Base-by-base conservation (phyloP, 2,888 invertebrate genomes). In the Byasa hedistus region DNA sequence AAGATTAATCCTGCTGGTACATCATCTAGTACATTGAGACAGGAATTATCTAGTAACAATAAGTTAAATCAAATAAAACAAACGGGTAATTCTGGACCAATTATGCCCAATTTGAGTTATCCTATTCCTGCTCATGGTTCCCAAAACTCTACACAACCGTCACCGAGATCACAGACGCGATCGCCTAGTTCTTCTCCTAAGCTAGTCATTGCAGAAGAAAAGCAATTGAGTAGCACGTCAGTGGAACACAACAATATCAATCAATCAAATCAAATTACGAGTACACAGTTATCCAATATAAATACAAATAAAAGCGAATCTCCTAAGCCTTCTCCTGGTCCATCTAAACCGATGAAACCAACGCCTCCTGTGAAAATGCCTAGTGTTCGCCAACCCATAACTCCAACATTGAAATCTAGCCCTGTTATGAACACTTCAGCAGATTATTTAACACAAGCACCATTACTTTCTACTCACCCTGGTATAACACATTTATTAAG, bases 111-210 rank as follows among this genome's bases (percentile, higher is more conserved):
- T 60, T 75, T 84, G 69, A 79, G 73, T 70, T 89, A 84, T 77
- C 84, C 83, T 73, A 75, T 81, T 67, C 66, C 76, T 58, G 71
- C 84, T 27, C 86, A 83, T 71, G 79, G 75, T 67, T 77, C 87
- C 19, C 75, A 84, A 32, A 82, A 71, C 68, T 74, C 82, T 69
- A 72, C 84, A 56, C 89, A 86, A 64, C 85, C 87, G 57, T 89
- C 89, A 62, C 89, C 91, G 64, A 84, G 90, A 70, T 80, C 86
- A 36, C 91, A 89, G 75, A 90, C 88, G 52, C 84, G 92, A n/a
- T 92, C 92, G 23, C 92, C 92, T 27, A 92, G 92, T 73, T 91
- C 91, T 51, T 92, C 92, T 48, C 92, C 92, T 48, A 92, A 92
- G 73, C 78, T 92, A 69, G 89, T 92, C 1, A 92, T 92, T 73